These are phyloP conservation scores for Torymus aiolomorphi DNA, from an alignment of 2,888 invertebrate species.

Conservation along the genomic window DNA sequence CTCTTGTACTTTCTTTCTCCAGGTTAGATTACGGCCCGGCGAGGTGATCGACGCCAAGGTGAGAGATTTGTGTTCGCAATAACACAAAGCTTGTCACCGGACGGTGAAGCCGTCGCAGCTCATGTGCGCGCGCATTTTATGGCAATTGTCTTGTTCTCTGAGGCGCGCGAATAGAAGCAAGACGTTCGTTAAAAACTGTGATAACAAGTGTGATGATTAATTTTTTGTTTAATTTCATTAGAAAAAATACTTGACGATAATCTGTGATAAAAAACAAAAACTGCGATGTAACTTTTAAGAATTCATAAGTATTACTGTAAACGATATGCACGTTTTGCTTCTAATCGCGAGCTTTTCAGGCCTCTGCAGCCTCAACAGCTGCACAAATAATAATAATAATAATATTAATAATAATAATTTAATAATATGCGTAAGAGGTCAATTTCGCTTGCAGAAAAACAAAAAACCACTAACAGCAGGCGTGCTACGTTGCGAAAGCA, in stretches of 20 bases:
- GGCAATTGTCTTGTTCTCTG: slow-evolving; percentile 40
- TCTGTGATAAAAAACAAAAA: too few species aligned
- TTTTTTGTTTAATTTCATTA: neutral
- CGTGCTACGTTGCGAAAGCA: slow-evolving; percentile 26
- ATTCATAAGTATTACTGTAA: neutral
- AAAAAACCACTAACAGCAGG: slow-evolving; percentile 49
- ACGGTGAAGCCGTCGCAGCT: slow-evolving; percentile 57
- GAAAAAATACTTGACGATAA: too few species aligned
- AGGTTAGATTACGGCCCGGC: slow-evolving; percentile 87
- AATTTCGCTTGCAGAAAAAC: slow-evolving; percentile 53
- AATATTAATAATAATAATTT: slow-evolving; percentile 44
- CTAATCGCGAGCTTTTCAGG: slow-evolving; percentile 23
- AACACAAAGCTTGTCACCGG: slow-evolving; percentile 77
- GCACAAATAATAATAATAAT: slow-evolving; percentile 37
- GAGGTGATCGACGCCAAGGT: slow-evolving; percentile 87
- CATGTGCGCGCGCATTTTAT: slow-evolving; percentile 46
- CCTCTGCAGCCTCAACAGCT: slow-evolving; percentile 34
- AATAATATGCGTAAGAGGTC: slow-evolving; percentile 28
- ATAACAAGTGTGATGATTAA: neutral
- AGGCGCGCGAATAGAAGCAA: slow-evolving; percentile 1
- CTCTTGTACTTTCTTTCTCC: slow-evolving; percentile 75
- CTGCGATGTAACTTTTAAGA: too few species aligned
- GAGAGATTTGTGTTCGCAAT: slow-evolving; percentile 81
- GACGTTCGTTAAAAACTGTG: neutral
- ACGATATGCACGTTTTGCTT: slow-evolving; percentile 4